Conservation (phyloP, 2,797 vertebrate genomes). For the Propithecus perrieri region DNA sequence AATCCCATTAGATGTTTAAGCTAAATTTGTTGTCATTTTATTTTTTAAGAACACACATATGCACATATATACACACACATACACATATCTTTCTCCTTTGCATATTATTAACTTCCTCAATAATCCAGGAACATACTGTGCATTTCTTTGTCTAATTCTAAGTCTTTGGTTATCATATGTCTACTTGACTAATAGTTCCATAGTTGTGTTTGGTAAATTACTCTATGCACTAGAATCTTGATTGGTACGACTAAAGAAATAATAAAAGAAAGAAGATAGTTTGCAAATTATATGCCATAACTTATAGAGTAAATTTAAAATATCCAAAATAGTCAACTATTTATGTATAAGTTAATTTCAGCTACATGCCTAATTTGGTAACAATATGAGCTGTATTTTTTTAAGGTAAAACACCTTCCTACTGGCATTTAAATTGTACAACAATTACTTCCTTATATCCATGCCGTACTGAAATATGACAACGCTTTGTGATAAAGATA, state of each 20-base stretch:
- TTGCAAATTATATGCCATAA: neutral
- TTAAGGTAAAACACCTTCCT: neutral
- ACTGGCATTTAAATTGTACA: neutral
- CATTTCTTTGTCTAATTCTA: neutral
- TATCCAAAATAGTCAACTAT: neutral
- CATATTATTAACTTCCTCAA: neutral
- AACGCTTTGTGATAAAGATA: slow-evolving; percentile 69
- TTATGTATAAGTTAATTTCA: neutral
- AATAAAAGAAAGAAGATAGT: neutral
- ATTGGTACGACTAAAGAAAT: neutral
- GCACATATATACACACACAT: neutral
- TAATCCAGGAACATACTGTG: neutral
- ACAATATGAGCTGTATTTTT: neutral
- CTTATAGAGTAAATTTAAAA: neutral
- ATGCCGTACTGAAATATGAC: slow-evolving; percentile 33
- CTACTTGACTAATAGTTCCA: neutral
- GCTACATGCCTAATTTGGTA: neutral
- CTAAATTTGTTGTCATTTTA: neutral
- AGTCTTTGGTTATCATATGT: neutral
- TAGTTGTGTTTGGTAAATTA: slow-evolving; percentile 3
- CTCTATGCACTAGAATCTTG: neutral
- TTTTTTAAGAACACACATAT: neutral
- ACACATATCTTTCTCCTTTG: neutral
- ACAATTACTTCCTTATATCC: slow-evolving; percentile 64
- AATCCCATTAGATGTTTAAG: neutral